Evolutionary conservation across 2,888 invertebrate species (phyloP).

Genomic region (Cordilura impudica): DNA sequence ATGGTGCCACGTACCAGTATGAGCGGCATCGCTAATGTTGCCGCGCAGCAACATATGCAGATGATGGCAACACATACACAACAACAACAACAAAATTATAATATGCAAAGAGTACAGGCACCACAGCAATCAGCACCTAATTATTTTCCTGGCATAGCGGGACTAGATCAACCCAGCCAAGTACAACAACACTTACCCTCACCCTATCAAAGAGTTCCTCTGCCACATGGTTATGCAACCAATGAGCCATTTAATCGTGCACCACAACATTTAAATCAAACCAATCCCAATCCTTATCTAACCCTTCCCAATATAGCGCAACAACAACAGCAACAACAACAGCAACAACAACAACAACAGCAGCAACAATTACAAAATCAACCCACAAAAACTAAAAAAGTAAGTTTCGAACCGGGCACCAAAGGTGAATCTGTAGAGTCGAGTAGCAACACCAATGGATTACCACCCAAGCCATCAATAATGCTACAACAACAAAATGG

Average conservation of each 20-base stretch:
- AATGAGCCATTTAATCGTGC: constrained; percentile 78
- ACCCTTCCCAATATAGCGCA: constrained; percentile 73
- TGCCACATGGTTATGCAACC: constrained; percentile 82
- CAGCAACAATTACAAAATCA: constrained; percentile 72
- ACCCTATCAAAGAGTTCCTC: constrained; percentile 82
- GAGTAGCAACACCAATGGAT: constrained; percentile 30
- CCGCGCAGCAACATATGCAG: constrained; percentile 73
- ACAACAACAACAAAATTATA: constrained; percentile 71
- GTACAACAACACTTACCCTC: constrained; percentile 70
- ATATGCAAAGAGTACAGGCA: constrained; percentile 38
- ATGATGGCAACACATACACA: constrained; percentile 68
- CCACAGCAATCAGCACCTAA: constrained; percentile 60
- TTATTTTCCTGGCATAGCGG: constrained; percentile 63
- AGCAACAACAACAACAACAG: too few relatives aligned
- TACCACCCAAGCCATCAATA: constrained; percentile 66
- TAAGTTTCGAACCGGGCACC: constrained; percentile 86
- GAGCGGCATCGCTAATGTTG: constrained; percentile 75
- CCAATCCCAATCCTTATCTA: constrained; percentile 55
- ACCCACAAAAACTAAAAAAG: constrained; percentile 82
- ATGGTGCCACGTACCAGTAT: constrained; percentile 72
- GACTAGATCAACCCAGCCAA: constrained; percentile 54
- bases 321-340: constrained; percentile 74
- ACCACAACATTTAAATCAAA: constrained; percentile 62
- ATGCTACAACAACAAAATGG: constrained; percentile 62
- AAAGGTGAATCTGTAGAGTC: constrained; percentile 80